Conservation (phyloP, 2,888 invertebrate genomes). For the Nomada fucata region DNA sequence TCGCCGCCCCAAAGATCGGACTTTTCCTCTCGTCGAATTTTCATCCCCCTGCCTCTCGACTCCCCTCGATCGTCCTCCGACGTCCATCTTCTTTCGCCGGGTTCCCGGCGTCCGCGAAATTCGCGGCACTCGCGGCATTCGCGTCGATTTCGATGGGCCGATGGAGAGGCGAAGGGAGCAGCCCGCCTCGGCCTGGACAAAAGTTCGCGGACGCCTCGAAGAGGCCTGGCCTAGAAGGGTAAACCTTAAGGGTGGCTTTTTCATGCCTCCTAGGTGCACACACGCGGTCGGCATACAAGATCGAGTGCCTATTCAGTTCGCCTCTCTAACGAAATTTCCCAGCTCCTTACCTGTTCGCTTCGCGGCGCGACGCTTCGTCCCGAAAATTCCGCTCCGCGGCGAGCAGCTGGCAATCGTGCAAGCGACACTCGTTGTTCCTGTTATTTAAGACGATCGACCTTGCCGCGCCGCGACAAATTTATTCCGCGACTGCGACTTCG, state of each 20-base stretch:
- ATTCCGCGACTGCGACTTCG: neutral
- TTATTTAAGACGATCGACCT: slow-evolving; percentile 10
- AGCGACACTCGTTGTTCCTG: no score
- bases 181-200: slow-evolving; percentile 31
- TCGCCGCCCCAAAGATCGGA: slow-evolving; percentile 42
- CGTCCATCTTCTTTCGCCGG: neutral
- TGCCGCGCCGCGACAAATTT: neutral
- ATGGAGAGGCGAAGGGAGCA: neutral
- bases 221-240: slow-evolving; percentile 6
- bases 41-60: neutral
- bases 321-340: slow-evolving; percentile 49
- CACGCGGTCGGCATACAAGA: slow-evolving; percentile 34
- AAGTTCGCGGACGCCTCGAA: slow-evolving; percentile 15
- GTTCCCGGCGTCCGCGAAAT: no score
- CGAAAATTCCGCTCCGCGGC: slow-evolving; percentile 40
- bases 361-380: slow-evolving; percentile 17
- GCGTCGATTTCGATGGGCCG: slow-evolving; percentile 30
- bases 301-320: slow-evolving; percentile 45
- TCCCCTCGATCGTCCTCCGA: neutral
- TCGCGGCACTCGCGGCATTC: neutral
- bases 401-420: no score
- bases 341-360: slow-evolving; percentile 45
- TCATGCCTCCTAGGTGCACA: slow-evolving; percentile 35
- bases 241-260: slow-evolving; percentile 27
- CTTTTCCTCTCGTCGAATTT: neutral